phyloP scores from a whole-genome alignment of 2,113 vertebrate genomes.

The Bos indicus region DNA sequence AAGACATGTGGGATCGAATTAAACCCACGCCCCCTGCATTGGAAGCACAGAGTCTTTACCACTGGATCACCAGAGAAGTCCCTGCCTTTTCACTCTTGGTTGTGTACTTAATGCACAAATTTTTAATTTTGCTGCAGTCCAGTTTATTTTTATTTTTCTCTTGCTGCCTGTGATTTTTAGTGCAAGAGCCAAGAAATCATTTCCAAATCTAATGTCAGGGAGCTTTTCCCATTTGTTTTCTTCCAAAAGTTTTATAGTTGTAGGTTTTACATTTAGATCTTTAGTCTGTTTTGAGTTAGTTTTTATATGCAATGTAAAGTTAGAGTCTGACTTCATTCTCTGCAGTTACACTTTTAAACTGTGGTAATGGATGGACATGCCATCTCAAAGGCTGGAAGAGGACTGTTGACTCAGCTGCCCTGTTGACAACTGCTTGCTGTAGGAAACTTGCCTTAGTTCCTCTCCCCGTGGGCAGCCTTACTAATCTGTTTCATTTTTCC shows the following conservation, averaged over 20 bases:
- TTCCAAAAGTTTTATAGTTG: conserved; percentile 8
- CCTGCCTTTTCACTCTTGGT: neutral
- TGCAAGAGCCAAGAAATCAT: neutral
- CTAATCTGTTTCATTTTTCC: neutral
- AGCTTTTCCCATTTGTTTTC: neutral
- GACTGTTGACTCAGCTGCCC: neutral
- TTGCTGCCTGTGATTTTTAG: neutral
- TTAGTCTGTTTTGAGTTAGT: neutral
- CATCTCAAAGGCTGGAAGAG: neutral
- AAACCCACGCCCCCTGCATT: neutral
- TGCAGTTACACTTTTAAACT: neutral
- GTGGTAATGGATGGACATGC: neutral
- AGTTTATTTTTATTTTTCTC: neutral
- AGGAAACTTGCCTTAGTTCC: neutral
- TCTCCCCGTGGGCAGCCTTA: neutral
- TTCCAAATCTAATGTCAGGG: neutral
- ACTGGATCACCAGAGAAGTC: neutral
- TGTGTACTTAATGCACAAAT: neutral
- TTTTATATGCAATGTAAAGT: neutral
- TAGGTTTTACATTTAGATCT: neutral
- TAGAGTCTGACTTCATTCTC: neutral
- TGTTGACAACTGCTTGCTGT: neutral
- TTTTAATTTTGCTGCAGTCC: neutral
- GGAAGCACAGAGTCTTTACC: neutral
- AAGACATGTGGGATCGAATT: neutral